Percentiles rank a stretch among this genome's conserved stretches.
Evolutionary conservation across 2,797 vertebrate species (phyloP).

Genomic region (Acrocephalus scirpaceus): DNA sequence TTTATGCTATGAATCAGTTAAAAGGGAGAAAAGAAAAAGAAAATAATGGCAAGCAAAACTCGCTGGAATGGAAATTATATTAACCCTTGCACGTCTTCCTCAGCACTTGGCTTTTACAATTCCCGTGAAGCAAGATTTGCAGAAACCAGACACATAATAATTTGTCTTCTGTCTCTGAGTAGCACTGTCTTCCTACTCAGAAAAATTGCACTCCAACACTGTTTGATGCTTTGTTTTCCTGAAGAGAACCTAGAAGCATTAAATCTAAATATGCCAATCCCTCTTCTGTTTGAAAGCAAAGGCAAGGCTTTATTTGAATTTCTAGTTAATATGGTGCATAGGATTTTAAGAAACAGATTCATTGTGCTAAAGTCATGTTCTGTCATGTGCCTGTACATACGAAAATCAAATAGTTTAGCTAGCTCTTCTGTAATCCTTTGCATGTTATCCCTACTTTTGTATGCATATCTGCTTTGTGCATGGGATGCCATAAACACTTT

Average conservation of each 20-base stretch:
- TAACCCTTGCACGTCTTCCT: constrained; percentile 76
- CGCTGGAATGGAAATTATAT: constrained; percentile 78
- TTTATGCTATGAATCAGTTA: constrained; percentile 87
- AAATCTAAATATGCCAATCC: background rate
- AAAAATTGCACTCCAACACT: background rate
- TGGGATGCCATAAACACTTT: background rate
- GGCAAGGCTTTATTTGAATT: background rate
- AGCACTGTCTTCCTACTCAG: constrained; percentile 31
- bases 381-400: background rate
- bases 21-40: constrained; percentile 82
- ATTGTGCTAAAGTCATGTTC: background rate
- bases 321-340: background rate
- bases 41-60: constrained; percentile 83
- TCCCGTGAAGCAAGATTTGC: constrained; percentile 22
- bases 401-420: constrained; percentile 1
- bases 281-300: background rate
- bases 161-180: background rate
- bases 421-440: background rate
- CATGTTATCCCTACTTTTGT: background rate
- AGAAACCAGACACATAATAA: constrained; percentile 49
- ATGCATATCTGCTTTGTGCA: background rate
- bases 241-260: background rate
- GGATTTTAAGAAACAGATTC: constrained; percentile 29
- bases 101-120: background rate
- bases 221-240: background rate